Evolutionary conservation across 2,888 invertebrate genomes (phyloP).

Genomic region (Eremobia ochroleuca): DNA sequence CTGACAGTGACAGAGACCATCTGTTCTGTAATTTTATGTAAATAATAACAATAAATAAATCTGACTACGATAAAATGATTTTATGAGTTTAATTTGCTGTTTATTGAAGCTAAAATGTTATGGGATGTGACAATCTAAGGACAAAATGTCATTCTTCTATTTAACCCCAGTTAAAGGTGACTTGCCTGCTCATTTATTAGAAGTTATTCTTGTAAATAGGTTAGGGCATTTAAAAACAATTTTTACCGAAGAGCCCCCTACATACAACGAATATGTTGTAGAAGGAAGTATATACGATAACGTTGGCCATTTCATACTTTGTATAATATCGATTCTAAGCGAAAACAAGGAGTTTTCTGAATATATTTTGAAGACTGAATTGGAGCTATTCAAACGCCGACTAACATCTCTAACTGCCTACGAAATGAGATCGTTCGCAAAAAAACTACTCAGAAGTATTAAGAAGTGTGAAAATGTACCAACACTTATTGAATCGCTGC

Average conservation of each 20-base stretch:
- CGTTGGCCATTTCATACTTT: slow-evolving; percentile 91
- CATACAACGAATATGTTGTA: slow-evolving; percentile 90
- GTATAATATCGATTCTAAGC: slow-evolving; percentile 82
- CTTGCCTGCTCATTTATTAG: slow-evolving; percentile 88
- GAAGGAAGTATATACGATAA: slow-evolving; percentile 91
- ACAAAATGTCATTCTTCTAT: slow-evolving; percentile 90
- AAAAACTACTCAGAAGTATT: slow-evolving; percentile 79
- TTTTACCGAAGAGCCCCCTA: slow-evolving; percentile 72
- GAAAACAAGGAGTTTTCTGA: slow-evolving; percentile 77
- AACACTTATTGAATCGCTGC: slow-evolving; percentile 74
- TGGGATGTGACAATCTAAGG: slow-evolving; percentile 33
- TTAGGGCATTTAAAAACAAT: slow-evolving; percentile 87
- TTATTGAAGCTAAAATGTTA: slow-evolving; percentile 10
- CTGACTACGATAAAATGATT: not conserved
- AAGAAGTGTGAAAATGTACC: slow-evolving; percentile 73
- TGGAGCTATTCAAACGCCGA: slow-evolving; percentile 78
- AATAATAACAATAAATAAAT: slow-evolving; percentile 11
- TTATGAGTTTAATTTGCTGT: not conserved
- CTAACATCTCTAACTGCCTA: slow-evolving; percentile 77
- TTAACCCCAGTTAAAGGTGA: slow-evolving; percentile 90
- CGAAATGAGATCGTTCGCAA: slow-evolving; percentile 82
- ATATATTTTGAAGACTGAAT: slow-evolving; percentile 82
- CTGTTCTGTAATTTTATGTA: not conserved
- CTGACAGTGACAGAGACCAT: not conserved
- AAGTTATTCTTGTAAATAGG: slow-evolving; percentile 88